A percentile compares a stretch with the other conserved stretches of the same genome.
Evolutionary conservation across 2,888 invertebrate genomes (phyloP).

Genomic region (Xestia c-nigrum): DNA sequence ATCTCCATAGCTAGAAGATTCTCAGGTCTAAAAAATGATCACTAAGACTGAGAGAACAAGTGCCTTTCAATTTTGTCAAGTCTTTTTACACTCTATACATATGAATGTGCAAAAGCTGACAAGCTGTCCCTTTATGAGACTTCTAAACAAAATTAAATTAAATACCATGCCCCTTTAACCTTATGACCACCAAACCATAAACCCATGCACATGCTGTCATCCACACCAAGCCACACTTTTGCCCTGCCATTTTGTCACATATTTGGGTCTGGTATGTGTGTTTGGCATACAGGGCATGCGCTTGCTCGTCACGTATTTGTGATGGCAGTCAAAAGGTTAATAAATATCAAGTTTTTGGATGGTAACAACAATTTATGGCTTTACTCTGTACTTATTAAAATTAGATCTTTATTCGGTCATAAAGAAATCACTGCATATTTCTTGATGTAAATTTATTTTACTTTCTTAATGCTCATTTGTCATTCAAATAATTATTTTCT

Average conservation of each 20-base stretch:
- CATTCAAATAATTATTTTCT: neutral
- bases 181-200: too few species aligned
- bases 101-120: neutral
- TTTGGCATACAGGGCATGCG: too few species aligned
- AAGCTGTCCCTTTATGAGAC: neutral
- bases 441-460: neutral
- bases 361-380: neutral
- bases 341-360: neutral
- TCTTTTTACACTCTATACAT: too few species aligned
- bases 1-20: too few species aligned
- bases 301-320: too few species aligned
- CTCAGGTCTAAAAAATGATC: too few species aligned
- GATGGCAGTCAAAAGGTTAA: neutral
- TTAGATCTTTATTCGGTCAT: neutral
- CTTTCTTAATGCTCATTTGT: neutral
- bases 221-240: too few species aligned
- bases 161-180: neutral
- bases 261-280: too few species aligned
- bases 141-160: neutral
- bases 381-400: neutral
- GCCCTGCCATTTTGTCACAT: too few species aligned
- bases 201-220: too few species aligned
- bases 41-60: too few species aligned
- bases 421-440: neutral
- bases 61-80: too few species aligned